Evolutionary conservation across 1,140 invertebrate genomes (phyloP), one percentile per base, ranked within the genome.

Genomic region (Aphelinus certus): DNA sequence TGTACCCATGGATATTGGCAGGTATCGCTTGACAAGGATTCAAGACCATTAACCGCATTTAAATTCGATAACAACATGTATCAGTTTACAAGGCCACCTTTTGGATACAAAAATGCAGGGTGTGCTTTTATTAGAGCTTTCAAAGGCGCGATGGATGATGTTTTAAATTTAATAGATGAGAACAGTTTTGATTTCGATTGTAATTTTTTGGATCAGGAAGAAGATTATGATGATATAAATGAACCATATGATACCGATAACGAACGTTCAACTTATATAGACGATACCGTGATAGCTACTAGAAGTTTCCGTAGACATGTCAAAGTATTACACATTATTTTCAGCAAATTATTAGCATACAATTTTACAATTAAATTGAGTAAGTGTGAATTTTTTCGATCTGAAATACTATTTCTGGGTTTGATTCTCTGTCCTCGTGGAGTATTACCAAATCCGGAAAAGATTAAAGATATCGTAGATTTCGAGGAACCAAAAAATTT

Each of bases 1-100:
- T 71, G 84, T 49, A 78, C 79, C 53, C 75, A 79, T 61, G 81
- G 81, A 0, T 85, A 85, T 71, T 85, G 83, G 75, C 83, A 84
- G 75, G 81, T 84, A 43, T 79, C 79, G 0, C 67, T 86, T 9
- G 58, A 63, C n/a, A 46, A 69, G 46, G 73, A 79, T 1, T 81
- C 80, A 58, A 76, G 67, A 45, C 78, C 81, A 46, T 83, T 81
- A 66, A 85, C 83, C 3, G 83, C 80, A 0, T 86, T 84, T 70
- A 65, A 79, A 7, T 80, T 80, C 67, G 77, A 81, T 73, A 76
- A 78, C 0, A 77, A 78, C 55, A 76, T 73, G 9, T 85, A 83
- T 73, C 75, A 79, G 46, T 77, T 67, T 67, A 46, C 0, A 80
- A 79, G 75, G 64, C 79, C 85, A 6, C 83, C 83, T 0, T 85